Evolutionary conservation across 2,797 vertebrate species (phyloP), one percentile per base, ranked within the genome.

Genomic region (Neopelma chrysocephalum): DNA sequence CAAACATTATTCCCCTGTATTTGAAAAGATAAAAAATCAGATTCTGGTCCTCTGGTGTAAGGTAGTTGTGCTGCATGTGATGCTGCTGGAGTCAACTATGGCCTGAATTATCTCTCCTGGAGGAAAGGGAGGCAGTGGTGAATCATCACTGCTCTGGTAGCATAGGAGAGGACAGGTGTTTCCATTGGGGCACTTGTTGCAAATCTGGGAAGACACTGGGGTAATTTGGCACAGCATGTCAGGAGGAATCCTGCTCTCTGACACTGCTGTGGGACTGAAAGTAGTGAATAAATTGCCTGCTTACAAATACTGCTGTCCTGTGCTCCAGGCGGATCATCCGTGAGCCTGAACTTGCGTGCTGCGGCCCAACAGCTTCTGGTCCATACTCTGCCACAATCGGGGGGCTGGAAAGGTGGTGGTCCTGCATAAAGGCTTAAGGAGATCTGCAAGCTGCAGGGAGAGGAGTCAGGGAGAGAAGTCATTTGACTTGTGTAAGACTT

Each of bases 21-120:
- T 70, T 92, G 69, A n/a, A 81, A 93, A 96, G 69, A 95, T 88
- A 97, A 95, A 96, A 93, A 86, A 58, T 75, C 62, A 10, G 72
- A 95, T 92, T 93, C 91, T 94, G 79, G 73, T 77, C 53, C 60
- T 94, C 61, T 78, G 36, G 57, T 90, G 86, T 94, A 92, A 80
- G 56, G 89, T 66, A 79, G 70, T 62, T 3, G 9, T 75, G 87
- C 29, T 1, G 5, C 26, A 5, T 31, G 22, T 0, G 2, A 69
- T 51, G 58, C 47, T 90, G 68, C 58, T 7, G 12, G 48, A 80
- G 64, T 29, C 82, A 80, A 70, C 78, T 42, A 10, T 4, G 3
- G 19, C 19, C 48, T 82, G 75, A 93, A 34, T 90, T 80, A 64
- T 66, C 11, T 48, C 27, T 82, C 32, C 56, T 68, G 19, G 50